These are phyloP conservation scores for Notolepis coatsorum DNA, from an alignment of 2,797 vertebrate species.

Conservation along the genomic window DNA sequence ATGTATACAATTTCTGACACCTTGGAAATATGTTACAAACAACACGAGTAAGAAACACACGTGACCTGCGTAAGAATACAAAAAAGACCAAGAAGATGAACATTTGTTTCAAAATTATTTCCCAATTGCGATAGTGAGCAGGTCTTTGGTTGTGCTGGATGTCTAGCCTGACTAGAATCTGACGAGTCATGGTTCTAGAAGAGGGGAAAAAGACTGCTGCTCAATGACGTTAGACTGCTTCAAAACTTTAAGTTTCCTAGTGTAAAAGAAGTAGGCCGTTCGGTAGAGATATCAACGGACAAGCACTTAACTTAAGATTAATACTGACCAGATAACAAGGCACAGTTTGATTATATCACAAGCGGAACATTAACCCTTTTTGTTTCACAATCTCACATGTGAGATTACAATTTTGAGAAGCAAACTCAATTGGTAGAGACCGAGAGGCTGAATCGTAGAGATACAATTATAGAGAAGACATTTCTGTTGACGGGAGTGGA, in stretches of 20 bases:
- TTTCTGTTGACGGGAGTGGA: no score
- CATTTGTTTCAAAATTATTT: background rate
- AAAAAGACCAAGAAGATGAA: slow-evolving; percentile 15
- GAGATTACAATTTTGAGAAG: no score
- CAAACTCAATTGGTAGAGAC: no score
- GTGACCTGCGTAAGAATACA: slow-evolving; percentile 61
- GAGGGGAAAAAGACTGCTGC: background rate
- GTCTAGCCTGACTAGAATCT: background rate
- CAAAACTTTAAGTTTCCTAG: slow-evolving; percentile 4
- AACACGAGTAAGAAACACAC: slow-evolving; percentile 7
- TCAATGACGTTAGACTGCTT: slow-evolving; percentile 18
- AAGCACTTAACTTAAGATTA: background rate
- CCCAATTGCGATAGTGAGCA: background rate
- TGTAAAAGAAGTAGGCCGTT: background rate
- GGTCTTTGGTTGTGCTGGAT: slow-evolving; percentile 8
- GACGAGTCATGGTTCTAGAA: slow-evolving; percentile 6
- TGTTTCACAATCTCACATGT: no score
- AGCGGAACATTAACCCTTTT: no score
- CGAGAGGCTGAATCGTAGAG: slow-evolving; percentile 15
- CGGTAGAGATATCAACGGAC: background rate
- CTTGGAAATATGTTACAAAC: slow-evolving; percentile 44
- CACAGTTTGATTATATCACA: slow-evolving; percentile 25
- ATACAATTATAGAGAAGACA: no score
- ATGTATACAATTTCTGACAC: slow-evolving; percentile 2
- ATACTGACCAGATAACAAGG: slow-evolving; percentile 29